A percentile compares a stretch with the other conserved stretches of the same genome.
phyloP scores from a whole-genome alignment of 2,113 vertebrate genomes.

The Otolemur garnettii region DNA sequence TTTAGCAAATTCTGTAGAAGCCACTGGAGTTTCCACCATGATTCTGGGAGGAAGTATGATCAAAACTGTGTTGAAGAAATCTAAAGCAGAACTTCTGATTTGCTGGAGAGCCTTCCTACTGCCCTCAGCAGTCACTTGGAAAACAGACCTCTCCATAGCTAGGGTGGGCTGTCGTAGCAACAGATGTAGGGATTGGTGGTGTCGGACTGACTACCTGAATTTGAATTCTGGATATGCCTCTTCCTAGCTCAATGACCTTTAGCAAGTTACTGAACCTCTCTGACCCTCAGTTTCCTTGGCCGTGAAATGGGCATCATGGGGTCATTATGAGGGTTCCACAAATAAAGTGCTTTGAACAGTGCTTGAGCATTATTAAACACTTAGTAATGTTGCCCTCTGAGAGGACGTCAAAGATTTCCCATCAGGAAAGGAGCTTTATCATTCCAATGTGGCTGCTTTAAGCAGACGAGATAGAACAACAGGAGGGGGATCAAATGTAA shows the following conservation, averaged over 20 bases:
- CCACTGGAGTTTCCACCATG: background rate
- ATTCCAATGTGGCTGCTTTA: background rate
- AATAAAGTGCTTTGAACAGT: background rate
- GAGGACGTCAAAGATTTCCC: background rate
- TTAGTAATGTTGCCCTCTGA: background rate
- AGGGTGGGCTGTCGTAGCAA: too few relatives aligned
- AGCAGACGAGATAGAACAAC: background rate
- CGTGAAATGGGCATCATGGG: background rate
- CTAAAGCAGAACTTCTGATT: background rate
- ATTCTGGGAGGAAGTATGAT: background rate
- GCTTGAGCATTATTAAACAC: background rate
- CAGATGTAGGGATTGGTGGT: accelerated
- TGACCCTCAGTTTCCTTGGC: background rate
- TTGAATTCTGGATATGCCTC: background rate
- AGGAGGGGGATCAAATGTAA: background rate
- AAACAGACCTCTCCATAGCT: background rate
- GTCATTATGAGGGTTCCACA: background rate
- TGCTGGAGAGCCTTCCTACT: background rate
- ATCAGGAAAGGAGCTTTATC: background rate
- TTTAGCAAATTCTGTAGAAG: background rate
- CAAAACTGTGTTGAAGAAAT: background rate
- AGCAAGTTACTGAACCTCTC: background rate
- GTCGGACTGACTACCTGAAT: background rate
- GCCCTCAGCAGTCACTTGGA: background rate
- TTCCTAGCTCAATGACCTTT: background rate